phyloP scores from a whole-genome alignment of 2,113 vertebrate species.

The Eretmodus cyanostictus region DNA sequence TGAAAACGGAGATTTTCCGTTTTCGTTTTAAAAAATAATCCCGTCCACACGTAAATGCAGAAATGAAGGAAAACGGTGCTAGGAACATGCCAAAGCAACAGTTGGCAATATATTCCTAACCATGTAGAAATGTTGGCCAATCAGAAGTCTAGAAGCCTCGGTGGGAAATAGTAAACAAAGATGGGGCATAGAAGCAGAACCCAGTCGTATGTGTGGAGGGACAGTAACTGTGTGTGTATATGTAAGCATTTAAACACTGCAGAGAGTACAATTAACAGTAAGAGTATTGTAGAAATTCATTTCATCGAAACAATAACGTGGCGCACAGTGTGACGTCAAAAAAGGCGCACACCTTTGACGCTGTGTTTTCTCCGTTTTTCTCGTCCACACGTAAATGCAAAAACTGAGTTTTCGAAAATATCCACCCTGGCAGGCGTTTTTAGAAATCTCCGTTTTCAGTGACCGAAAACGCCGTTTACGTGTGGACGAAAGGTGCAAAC shows the following conservation, averaged over 20 bases:
- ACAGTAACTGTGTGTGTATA: background rate
- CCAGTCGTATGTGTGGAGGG: accelerated
- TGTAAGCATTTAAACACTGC: background rate
- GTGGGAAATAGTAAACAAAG: background rate
- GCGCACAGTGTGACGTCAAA: background rate
- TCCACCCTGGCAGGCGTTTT: background rate
- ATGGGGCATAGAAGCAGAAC: background rate
- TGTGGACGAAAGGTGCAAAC: background rate
- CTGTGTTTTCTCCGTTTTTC: accelerated
- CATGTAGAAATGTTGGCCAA: background rate
- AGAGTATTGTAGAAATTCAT: background rate
- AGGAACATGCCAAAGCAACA: background rate
- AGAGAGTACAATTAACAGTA: background rate
- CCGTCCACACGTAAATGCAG: no score
- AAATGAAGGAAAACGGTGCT: background rate
- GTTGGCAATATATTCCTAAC: background rate
- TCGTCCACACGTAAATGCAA: accelerated
- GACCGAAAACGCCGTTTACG: accelerated
- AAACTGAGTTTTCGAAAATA: background rate
- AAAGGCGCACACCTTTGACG: background rate
- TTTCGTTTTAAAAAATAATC: no score
- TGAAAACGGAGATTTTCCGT: no score
- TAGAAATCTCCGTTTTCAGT: background rate
- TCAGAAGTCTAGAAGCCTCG: background rate
- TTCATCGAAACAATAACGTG: background rate